These are phyloP conservation scores for Agrenia bidenticulata DNA, from an alignment of 2,888 invertebrate genomes.

Conservation along the genomic window DNA sequence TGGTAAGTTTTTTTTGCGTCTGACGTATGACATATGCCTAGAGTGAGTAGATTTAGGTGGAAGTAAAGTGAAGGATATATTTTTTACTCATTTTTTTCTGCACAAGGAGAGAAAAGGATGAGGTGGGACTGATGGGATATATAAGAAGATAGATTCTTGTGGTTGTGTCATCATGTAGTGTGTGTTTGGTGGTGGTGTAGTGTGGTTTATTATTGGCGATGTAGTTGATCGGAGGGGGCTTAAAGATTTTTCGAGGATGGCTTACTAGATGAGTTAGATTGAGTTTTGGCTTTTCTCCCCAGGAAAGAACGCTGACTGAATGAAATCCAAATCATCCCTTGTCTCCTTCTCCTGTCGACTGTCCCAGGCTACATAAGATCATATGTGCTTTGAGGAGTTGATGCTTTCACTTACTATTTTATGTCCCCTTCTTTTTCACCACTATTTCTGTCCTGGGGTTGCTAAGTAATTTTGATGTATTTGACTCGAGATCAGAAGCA, in stretches of 20 bases:
- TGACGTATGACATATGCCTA: too few relatives aligned
- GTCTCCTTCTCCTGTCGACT: neutral
- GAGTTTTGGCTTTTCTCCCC: slow-evolving; percentile 17
- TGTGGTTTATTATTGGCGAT: slow-evolving; percentile 6
- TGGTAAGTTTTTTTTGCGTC: too few relatives aligned
- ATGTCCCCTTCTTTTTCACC: neutral
- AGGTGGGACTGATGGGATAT: neutral
- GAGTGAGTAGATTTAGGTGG: neutral
- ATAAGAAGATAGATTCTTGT: neutral
- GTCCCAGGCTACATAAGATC: neutral
- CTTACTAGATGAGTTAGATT: slow-evolving; percentile 16
- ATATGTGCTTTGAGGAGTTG: too few relatives aligned
- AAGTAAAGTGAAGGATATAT: neutral
- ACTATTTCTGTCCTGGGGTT: neutral
- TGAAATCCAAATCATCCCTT: slow-evolving; percentile 27
- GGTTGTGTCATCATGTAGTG: too few relatives aligned
- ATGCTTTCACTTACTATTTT: neutral
- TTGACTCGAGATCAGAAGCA: too few relatives aligned
- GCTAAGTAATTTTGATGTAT: neutral
- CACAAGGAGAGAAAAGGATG: neutral
- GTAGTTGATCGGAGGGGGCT: slow-evolving; percentile 14
- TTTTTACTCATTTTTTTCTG: neutral
- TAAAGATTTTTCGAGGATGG: slow-evolving; percentile 11
- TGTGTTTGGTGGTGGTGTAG: neutral
- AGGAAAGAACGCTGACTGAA: slow-evolving; percentile 42